These are phyloP conservation scores for Drosophila antonietae DNA, from an alignment of 2,888 invertebrate genomes.

Conservation along the genomic window DNA sequence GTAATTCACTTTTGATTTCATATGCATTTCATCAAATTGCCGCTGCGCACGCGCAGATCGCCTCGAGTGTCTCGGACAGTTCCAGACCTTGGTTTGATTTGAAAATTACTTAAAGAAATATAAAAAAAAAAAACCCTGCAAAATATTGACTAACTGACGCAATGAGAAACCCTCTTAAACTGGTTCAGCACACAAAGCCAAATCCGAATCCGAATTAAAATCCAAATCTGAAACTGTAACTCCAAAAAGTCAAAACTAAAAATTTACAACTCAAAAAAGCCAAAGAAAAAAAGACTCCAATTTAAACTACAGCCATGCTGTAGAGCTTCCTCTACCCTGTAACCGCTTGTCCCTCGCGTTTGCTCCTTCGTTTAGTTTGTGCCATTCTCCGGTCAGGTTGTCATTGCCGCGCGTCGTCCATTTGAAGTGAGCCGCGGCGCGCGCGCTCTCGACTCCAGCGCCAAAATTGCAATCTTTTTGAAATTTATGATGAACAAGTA, in stretches of 20 bases:
- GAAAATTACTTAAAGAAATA: conserved; percentile 63
- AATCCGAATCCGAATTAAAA: conserved; percentile 41
- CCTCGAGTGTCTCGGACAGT: conserved; percentile 43
- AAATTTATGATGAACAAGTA: conserved; percentile 74
- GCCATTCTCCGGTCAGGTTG: conserved; percentile 55
- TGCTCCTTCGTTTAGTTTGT: conserved; percentile 28
- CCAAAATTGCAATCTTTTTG: conserved; percentile 76
- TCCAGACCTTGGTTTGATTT: conserved; percentile 74
- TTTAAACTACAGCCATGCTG: conserved; percentile 4
- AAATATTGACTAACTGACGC: conserved; percentile 16
- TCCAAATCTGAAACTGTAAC: conserved; percentile 32
- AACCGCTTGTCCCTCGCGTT: background rate
- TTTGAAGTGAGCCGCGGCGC: conserved; percentile 66
- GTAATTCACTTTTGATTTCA: conserved; percentile 81
- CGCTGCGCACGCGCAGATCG: conserved; percentile 75
- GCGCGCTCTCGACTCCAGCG: conserved; percentile 56
- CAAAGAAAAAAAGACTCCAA: conserved; percentile 19
- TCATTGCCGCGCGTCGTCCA: conserved; percentile 72
- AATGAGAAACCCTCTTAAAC: conserved; percentile 33
- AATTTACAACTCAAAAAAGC: conserved; percentile 6
- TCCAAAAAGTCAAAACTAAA: conserved; percentile 33
- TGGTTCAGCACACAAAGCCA: conserved; percentile 30
- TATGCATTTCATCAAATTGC: conserved; percentile 81
- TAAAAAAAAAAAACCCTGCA: conserved; percentile 19
- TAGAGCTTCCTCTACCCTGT: background rate